A percentile compares a stretch with the other conserved stretches of the same genome.
Evolutionary conservation across 2,888 invertebrate genomes (phyloP).

Genomic region (Invenusta paracnida): DNA sequence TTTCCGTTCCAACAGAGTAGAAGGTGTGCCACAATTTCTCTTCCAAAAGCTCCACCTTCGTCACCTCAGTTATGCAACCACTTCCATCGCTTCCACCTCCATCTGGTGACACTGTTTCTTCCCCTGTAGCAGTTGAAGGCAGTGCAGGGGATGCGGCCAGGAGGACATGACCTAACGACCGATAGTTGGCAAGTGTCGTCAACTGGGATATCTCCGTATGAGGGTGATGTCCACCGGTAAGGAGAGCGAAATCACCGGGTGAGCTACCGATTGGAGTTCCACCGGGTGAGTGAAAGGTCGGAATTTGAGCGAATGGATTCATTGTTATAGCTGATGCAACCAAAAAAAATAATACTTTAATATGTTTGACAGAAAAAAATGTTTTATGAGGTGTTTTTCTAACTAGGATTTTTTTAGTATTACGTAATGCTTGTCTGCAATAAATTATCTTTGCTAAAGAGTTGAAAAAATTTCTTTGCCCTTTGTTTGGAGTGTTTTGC

Average conservation of each 20-base stretch:
- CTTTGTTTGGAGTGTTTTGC: no score
- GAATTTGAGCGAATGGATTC: not conserved
- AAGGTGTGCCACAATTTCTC: constrained; percentile 98
- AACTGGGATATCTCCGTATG: no score
- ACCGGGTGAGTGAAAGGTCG: not conserved
- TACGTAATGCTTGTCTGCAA: no score
- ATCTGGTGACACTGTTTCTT: not conserved
- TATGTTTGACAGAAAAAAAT: no score
- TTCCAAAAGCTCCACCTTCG: constrained; percentile 93
- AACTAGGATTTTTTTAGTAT: no score
- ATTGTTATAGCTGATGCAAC: no score
- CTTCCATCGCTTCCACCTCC: not conserved
- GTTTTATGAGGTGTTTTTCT: no score
- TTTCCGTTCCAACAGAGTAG: constrained; percentile 94
- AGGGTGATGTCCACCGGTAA: no score
- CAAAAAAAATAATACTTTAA: no score
- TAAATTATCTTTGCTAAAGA: no score
- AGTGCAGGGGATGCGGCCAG: not conserved
- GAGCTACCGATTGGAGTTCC: not conserved
- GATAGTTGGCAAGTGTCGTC: not conserved
- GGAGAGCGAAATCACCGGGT: no score
- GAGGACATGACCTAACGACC: not conserved
- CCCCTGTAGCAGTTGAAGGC: not conserved
- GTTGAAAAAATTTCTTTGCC: no score
- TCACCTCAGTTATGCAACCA: constrained; percentile 69